Evolutionary conservation across 2,113 vertebrate species (phyloP), one percentile per base, ranked within the genome.

Genomic region (Notothenia coriiceps): DNA sequence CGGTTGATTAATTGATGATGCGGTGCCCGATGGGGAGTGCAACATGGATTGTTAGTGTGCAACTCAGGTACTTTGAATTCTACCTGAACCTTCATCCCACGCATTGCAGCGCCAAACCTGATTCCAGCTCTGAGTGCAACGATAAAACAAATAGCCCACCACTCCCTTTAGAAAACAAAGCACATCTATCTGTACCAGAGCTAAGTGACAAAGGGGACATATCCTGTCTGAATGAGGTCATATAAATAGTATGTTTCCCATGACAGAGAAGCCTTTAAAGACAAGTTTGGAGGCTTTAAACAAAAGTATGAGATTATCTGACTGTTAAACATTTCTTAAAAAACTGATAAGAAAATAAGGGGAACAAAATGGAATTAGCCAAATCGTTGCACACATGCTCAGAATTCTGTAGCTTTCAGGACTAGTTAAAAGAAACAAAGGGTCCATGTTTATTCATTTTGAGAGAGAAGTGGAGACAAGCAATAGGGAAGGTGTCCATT

Each of bases 81-180:
- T 50, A 64, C 78, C 62, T 71, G 69, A 70, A 73, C 22, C 61
- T 61, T 67, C 25, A 51, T 77, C 80, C 87, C 80, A 88, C 52
- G 54, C 84, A 68, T 43, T 8, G 50, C 54, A 77, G 71, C 67
- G 6, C 43, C 57, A 60, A 71, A 81, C 44, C 10, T 57, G 77
- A 72, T 61, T 77, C 43, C 46, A 51, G 70, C n/a, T 74, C 47
- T 59, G 67, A 62, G 43, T 50, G 63, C 54, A 83, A 71, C 82
- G 70, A 59, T 44, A 78, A 29, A 29, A 91, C 88, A 86, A 86
- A 79, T 66, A 80, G 78, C 78, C 78, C 82, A 84, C 82, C 86
- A 85, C 88, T 90, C 86, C 87, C 86, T 89, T 44, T 0, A 13
- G 51, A 9, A 29, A 79, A 89, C 91, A 88, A 89, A 86, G 86